Conservation (phyloP, 2,888 invertebrate genomes). For the Strigamia crassipes region DNA sequence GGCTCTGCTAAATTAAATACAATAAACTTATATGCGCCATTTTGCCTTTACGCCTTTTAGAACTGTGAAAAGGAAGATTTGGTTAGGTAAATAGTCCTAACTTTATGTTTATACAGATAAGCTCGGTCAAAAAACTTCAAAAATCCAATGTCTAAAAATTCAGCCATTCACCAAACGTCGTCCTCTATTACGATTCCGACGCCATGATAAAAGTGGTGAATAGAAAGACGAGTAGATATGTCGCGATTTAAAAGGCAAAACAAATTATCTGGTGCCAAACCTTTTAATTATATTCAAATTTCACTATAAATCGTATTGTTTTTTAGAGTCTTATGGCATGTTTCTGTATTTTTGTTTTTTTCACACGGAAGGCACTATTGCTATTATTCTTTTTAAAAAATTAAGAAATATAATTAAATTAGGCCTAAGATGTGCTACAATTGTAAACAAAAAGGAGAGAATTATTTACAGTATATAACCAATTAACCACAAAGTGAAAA, state of each 20-base stretch:
- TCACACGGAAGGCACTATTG: constrained; percentile 13
- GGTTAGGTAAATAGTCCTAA: not conserved
- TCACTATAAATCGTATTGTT: not conserved
- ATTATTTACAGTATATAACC: not conserved
- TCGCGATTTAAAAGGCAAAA: not conserved
- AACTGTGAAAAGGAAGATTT: not conserved
- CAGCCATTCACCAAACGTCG: not conserved
- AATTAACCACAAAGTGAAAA: not conserved
- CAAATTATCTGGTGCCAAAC: not conserved
- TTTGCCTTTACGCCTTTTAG: too few species aligned
- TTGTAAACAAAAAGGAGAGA: not conserved
- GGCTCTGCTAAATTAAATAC: not conserved
- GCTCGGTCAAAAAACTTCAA: not conserved
- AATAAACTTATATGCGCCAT: not conserved
- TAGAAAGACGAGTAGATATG: not conserved
- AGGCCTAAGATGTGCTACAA: not conserved
- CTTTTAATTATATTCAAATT: not conserved
- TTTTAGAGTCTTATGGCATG: not conserved
- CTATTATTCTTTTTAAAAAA: not conserved
- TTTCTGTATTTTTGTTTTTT: not conserved
- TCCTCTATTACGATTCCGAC: not conserved
- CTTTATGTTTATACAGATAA: not conserved
- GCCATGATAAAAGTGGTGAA: not conserved
- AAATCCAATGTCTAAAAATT: not conserved
- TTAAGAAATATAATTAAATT: not conserved